Evolutionary conservation across 2,888 invertebrate genomes (phyloP), one percentile per base, ranked within the genome.

Genomic region (Volucella inflata): DNA sequence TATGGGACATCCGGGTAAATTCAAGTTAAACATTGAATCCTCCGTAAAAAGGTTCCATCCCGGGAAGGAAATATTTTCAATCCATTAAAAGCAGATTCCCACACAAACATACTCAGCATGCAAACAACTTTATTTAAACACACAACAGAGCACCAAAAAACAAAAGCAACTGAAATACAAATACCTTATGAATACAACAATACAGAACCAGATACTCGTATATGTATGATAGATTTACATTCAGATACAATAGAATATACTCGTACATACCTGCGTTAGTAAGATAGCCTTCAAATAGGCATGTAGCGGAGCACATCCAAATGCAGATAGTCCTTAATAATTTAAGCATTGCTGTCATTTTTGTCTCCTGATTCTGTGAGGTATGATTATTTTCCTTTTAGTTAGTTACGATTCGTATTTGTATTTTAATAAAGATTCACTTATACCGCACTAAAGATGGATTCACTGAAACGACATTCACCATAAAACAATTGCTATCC

Each of bases 241-340:
- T 14, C 10, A 36, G 11, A 48, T 48, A 17, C 3, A 21, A 14
- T 2, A 1, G 14, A 8, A 36, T 12, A 0, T 0, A 12, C 0
- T 42, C n/a, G 62, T 80, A 85, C 85, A 64, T 76, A 85, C 85
- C 85, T 76, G 85, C 85, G 62, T 81, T 57, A 46, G 72, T 77
- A 51, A 81, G 62, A 50, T 77, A 81, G 36, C 85, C 30, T 30
- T 30, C 85, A 72, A 85, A 77, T 21, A 85, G 76, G 57, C 85
- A 85, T 67, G 85, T 72, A 30, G 80, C 81, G 44, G 72, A 85
- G 42, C 81, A 85, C 85, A 85, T 68, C 85, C 85, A 85, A 50
- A 85, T 81, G 81, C 81, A 85, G 72, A 85, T 71, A 68, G 72
- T 85, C 68, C 85, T 81, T 57, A 85, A 67, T 60, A 85, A 77